Percentiles rank a stretch among this genome's conserved stretches.
These are phyloP conservation scores for Lochmaea crataegi DNA, from an alignment of 2,888 invertebrate genomes.

Conservation along the genomic window DNA sequence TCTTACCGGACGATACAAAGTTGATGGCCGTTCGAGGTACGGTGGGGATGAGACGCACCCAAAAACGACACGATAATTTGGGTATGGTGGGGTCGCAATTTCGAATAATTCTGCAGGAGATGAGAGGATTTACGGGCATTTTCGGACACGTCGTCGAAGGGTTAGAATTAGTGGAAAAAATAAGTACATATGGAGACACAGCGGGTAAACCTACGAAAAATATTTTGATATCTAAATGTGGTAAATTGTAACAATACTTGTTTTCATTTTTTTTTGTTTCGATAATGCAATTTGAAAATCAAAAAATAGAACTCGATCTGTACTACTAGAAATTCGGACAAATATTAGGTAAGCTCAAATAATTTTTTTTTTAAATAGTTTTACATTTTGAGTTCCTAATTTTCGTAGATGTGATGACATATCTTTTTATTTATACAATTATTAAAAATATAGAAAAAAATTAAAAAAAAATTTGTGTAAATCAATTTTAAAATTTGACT, in stretches of 20 bases:
- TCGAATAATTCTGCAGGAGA: conserved; percentile 83
- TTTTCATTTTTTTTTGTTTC: conserved; percentile 26
- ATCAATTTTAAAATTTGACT: conserved; percentile 41
- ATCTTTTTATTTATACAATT: conserved; percentile 26
- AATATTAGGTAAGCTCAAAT: neutral
- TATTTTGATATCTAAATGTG: conserved; percentile 80
- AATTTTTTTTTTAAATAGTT: conserved; percentile 2
- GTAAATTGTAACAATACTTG: conserved; percentile 68
- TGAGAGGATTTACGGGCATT: conserved; percentile 85
- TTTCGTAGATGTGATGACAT: conserved; percentile 26
- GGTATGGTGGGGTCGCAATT: conserved; percentile 89
- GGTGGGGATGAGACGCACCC: conserved; percentile 84
- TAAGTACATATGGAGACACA: conserved; percentile 81
- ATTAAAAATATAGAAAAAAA: conserved; percentile 30
- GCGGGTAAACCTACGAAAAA: conserved; percentile 82
- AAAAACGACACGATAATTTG: conserved; percentile 81
- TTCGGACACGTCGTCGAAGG: conserved; percentile 86
- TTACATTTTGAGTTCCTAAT: conserved; percentile 23
- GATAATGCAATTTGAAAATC: conserved; percentile 1
- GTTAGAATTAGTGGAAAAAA: conserved; percentile 81
- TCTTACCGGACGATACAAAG: conserved; percentile 85
- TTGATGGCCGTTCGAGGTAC: conserved; percentile 80
- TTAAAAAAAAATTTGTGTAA: conserved; percentile 42
- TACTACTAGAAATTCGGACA: neutral
- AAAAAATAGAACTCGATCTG: neutral